A percentile compares a stretch with the other conserved stretches of the same genome.
These are phyloP conservation scores for Cotesia glomerata DNA, from an alignment of 1,140 invertebrate species.

Conservation along the genomic window DNA sequence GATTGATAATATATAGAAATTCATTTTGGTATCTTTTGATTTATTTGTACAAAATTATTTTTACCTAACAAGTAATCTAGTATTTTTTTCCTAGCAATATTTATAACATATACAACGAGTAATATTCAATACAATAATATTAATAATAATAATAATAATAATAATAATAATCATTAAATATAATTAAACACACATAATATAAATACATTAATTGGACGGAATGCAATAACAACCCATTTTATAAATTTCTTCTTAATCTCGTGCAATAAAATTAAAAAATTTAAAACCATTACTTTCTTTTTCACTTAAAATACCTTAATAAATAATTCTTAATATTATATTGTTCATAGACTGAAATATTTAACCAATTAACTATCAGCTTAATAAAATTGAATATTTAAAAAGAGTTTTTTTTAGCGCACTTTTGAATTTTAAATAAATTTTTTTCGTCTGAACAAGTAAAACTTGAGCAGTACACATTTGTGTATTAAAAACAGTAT, in stretches of 20 bases:
- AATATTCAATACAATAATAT: slow-evolving; percentile 19
- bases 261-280: slow-evolving; percentile 1
- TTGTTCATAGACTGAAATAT: neutral
- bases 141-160: neutral
- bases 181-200: slow-evolving; percentile 29
- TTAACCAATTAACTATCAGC: too few species aligned
- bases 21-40: slow-evolving; percentile 17
- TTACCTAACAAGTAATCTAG: slow-evolving; percentile 33
- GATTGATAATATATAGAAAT: neutral
- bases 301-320: slow-evolving; percentile 32
- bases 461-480: too few species aligned
- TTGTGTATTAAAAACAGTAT: too few species aligned
- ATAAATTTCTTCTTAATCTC: slow-evolving; percentile 23
- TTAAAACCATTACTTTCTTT: neutral
- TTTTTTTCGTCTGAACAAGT: too few species aligned
- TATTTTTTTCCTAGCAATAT: slow-evolving; percentile 35
- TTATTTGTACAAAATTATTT: slow-evolving; percentile 51
- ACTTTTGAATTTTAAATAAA: too few species aligned
- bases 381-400: too few species aligned
- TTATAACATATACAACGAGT: slow-evolving; percentile 38
- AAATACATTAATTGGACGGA: slow-evolving; percentile 27
- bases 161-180: slow-evolving; percentile 27
- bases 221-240: slow-evolving; percentile 12
- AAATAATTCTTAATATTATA: slow-evolving; percentile 31
- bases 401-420: too few species aligned